A percentile compares a stretch with the other conserved stretches of the same genome.
phyloP scores from a whole-genome alignment of 1,140 invertebrate genomes.

The Frieseomelitta varia region DNA sequence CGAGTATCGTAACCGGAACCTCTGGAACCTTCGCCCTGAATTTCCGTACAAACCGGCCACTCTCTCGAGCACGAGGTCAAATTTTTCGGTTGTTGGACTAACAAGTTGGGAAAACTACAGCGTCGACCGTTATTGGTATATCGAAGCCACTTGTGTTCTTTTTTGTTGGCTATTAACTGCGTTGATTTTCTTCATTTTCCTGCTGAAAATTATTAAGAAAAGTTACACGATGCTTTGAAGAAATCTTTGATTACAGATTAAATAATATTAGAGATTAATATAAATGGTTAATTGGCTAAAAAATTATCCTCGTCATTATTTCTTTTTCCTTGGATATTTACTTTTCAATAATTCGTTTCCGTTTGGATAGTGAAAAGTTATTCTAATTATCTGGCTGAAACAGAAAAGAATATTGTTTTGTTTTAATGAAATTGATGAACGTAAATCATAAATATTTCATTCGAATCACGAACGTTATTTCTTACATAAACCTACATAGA shows the following conservation, averaged over 20 bases:
- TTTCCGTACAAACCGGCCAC: constrained; percentile 39
- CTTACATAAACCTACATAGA: background rate
- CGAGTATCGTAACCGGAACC: constrained; percentile 59
- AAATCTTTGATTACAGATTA: background rate
- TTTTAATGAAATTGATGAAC: background rate
- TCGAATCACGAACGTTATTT: background rate
- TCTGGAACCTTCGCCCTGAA: constrained; percentile 53
- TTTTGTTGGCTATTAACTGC: background rate
- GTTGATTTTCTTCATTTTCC: background rate
- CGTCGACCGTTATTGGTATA: background rate
- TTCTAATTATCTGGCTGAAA: background rate
- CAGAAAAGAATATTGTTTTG: background rate
- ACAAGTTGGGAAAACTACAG: background rate
- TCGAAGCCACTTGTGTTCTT: background rate
- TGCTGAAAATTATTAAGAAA: background rate
- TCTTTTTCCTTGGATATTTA: background rate
- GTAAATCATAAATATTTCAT: background rate
- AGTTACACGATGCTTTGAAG: background rate
- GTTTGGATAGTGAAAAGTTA: background rate
- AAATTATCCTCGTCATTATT: background rate
- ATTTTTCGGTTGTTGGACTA: background rate
- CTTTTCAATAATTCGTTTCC: background rate
- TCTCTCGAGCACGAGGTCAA: background rate
- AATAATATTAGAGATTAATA: background rate
- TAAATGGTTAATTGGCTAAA: background rate